Evolutionary conservation across 2,888 invertebrate species (phyloP).

Genomic region (Chymomyza fuscimana): DNA sequence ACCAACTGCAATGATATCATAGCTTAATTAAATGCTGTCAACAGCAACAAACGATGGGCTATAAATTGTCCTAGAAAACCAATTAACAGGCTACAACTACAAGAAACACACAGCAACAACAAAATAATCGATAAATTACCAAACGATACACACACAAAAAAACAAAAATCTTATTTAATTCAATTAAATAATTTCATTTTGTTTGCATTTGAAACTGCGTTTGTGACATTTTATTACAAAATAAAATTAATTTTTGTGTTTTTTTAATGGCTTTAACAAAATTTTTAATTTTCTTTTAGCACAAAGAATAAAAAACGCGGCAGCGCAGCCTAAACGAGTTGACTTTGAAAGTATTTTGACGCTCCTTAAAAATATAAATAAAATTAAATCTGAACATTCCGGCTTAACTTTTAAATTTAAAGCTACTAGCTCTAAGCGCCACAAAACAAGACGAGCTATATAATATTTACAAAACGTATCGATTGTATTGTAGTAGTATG

Average conservation of each 20-base stretch:
- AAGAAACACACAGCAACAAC: constrained; percentile 16
- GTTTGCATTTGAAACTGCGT: constrained; percentile 60
- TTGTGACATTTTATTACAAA: constrained; percentile 33
- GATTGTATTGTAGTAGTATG: neutral
- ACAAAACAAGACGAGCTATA: neutral
- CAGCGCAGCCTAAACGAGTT: constrained; percentile 20
- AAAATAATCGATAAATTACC: constrained; percentile 19
- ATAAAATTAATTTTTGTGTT: constrained; percentile 30
- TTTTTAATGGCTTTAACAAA: constrained; percentile 20
- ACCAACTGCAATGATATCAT: constrained; percentile 7
- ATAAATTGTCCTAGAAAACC: constrained; percentile 4
- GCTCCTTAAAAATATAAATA: neutral
- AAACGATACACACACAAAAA: neutral
- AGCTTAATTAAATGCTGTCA: constrained; percentile 1
- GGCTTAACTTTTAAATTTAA: neutral
- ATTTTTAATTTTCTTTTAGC: constrained; percentile 62
- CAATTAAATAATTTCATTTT: constrained; percentile 77
- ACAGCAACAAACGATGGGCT: neutral
- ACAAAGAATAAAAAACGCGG: constrained; percentile 43
- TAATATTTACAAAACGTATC: neutral
- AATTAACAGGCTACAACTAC: constrained; percentile 30
- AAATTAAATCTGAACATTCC: neutral
- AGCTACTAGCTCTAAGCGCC: neutral
- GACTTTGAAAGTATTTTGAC: constrained; percentile 35
- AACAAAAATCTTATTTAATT: constrained; percentile 76